Evolutionary conservation across 2,797 vertebrate species (phyloP).

Genomic region (Leptatherina wallacei): DNA sequence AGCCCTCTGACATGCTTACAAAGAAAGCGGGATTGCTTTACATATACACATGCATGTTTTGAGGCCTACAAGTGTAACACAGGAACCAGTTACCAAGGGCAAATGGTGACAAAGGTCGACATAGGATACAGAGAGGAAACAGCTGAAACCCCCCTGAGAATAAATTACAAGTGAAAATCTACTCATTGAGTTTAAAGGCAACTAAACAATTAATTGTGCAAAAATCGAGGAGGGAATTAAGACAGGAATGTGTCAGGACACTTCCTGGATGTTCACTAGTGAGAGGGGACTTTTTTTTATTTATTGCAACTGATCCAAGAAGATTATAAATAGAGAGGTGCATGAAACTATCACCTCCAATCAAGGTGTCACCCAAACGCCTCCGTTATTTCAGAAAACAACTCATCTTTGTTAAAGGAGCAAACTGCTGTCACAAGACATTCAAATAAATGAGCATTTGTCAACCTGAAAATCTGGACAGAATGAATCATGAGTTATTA

Average conservation of each 20-base stretch:
- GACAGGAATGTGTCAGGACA: background rate
- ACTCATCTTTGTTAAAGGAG: background rate
- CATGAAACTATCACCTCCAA: background rate
- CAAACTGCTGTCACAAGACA: background rate
- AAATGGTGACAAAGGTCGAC: slow-evolving; percentile 48
- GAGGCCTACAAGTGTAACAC: slow-evolving; percentile 5
- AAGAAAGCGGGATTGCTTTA: slow-evolving; percentile 25
- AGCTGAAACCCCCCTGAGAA: slow-evolving; percentile 5
- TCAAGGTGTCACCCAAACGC: background rate
- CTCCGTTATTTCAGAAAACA: background rate
- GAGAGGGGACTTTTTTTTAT: background rate
- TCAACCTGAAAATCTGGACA: background rate
- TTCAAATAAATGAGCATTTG: background rate
- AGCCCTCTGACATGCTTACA: slow-evolving; percentile 2
- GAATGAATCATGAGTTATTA: background rate
- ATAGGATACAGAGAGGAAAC: slow-evolving; percentile 25
- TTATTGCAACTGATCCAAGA: background rate
- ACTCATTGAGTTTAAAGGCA: background rate
- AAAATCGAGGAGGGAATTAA: background rate
- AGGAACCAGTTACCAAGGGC: slow-evolving; percentile 56
- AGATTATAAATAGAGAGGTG: background rate
- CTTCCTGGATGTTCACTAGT: background rate
- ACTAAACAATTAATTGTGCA: background rate
- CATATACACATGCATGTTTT: slow-evolving; percentile 26
- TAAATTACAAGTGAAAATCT: background rate